These are phyloP conservation scores for Penaeus vannamei DNA, from an alignment of 1,140 invertebrate genomes.

Conservation along the genomic window DNA sequence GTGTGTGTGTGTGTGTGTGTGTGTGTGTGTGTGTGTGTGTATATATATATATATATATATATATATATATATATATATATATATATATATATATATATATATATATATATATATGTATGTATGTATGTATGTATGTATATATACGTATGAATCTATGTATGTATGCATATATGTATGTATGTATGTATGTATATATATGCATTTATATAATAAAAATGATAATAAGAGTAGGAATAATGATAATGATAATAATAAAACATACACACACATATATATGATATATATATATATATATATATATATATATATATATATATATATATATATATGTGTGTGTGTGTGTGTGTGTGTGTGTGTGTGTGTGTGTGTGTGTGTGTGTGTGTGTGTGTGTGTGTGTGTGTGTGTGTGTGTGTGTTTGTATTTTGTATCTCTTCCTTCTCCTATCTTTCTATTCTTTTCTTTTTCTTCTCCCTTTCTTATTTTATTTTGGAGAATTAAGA, in stretches of 20 bases:
- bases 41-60: slow-evolving; percentile 21
- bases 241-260: background rate
- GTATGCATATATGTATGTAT: slow-evolving; percentile 24
- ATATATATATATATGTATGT: slow-evolving; percentile 10
- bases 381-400: background rate
- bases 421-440: background rate
- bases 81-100: slow-evolving; percentile 5
- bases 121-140: slow-evolving; percentile 6
- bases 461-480: background rate
- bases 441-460: background rate
- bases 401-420: background rate
- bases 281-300: slow-evolving; percentile 26
- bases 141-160: slow-evolving; percentile 15
- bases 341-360: slow-evolving; percentile 15
- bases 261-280: no score
- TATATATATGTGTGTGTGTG: background rate
- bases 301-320: background rate
- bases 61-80: background rate
- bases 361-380: background rate
- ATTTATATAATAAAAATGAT: background rate
- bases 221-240: background rate
- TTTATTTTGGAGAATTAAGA: no score
- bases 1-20: background rate
- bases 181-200: slow-evolving; percentile 18
- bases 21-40: background rate